phyloP scores from a whole-genome alignment of 2,797 vertebrate genomes.

The Diceros bicornis region DNA sequence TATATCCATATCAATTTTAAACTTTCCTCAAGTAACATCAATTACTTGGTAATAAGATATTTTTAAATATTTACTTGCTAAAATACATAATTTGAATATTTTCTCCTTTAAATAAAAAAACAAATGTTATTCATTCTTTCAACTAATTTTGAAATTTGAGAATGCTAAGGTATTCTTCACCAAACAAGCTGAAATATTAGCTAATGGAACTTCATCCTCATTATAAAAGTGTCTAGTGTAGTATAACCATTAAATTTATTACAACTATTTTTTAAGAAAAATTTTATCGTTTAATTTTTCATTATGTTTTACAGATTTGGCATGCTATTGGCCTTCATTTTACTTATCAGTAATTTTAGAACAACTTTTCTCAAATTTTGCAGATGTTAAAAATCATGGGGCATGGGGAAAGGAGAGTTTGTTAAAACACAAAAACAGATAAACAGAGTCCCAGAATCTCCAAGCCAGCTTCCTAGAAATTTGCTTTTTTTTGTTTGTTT shows the following conservation, averaged over 20 bases:
- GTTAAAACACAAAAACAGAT: neutral
- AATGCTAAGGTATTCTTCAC: neutral
- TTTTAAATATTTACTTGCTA: slow-evolving; percentile 8
- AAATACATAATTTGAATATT: neutral
- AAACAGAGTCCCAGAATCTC: neutral
- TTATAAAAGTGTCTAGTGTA: neutral
- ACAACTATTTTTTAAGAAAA: neutral
- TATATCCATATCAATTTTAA: neutral
- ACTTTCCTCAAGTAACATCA: neutral
- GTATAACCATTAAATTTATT: neutral
- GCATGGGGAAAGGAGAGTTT: neutral
- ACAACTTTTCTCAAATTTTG: neutral
- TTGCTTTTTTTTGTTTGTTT: neutral
- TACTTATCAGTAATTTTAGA: neutral
- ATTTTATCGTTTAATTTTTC: neutral
- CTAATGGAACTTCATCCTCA: neutral
- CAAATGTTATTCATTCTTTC: neutral
- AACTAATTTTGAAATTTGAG: slow-evolving; percentile 1
- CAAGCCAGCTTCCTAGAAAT: neutral
- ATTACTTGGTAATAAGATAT: neutral
- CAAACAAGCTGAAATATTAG: neutral
- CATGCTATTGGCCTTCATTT: neutral
- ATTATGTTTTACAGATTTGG: neutral
- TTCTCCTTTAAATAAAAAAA: neutral
- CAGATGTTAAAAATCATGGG: neutral